Conservation (phyloP, 2,888 invertebrate genomes). For the Lumbricus terrestris region DNA sequence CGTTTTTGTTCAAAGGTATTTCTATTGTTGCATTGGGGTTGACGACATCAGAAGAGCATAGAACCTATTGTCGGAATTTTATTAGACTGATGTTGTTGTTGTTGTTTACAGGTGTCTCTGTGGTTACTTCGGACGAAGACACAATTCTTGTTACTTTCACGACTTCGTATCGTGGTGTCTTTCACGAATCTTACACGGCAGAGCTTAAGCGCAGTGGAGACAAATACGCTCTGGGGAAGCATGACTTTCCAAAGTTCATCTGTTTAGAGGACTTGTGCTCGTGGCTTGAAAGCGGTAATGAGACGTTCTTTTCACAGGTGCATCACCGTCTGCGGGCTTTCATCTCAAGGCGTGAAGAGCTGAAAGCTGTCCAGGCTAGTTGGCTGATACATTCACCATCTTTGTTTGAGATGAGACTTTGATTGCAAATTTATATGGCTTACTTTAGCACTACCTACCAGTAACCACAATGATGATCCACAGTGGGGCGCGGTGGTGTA, state of each 20-base stretch:
- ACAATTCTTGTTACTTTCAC: neutral
- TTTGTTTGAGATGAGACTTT: neutral
- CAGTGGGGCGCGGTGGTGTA: too few relatives aligned
- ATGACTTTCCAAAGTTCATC: neutral
- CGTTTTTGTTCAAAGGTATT: neutral
- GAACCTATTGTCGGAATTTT: neutral
- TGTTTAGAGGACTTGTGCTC: neutral
- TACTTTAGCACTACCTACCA: too few relatives aligned
- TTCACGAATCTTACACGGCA: neutral
- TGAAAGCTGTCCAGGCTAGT: neutral
- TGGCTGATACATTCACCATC: neutral
- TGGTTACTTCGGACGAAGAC: neutral
- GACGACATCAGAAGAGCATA: neutral
- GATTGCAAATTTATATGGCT: neutral
- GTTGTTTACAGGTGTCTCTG: neutral
- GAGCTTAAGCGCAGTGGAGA: neutral
- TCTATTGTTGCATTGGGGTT: neutral
- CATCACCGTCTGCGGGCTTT: neutral
- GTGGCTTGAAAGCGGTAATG: neutral
- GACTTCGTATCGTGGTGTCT: neutral
- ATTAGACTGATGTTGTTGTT: neutral
- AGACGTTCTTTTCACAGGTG: neutral
- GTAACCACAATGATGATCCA: too few relatives aligned
- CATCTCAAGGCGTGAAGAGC: slow-evolving; percentile 4
- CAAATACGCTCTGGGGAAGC: neutral